phyloP scores from a whole-genome alignment of 1,140 invertebrate genomes.

The Aphis craccivora region DNA sequence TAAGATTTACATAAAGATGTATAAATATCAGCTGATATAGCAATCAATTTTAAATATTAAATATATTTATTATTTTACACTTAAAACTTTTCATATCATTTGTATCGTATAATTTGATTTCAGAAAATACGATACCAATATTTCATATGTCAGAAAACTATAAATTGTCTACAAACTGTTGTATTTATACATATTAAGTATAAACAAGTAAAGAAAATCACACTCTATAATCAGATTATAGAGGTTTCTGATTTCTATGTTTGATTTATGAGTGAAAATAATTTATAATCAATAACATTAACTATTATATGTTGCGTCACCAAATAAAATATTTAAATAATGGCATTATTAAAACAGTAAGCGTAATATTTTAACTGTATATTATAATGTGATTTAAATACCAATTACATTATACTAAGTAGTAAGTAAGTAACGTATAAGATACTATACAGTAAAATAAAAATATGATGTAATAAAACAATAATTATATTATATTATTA shows the following conservation, averaged over 20 bases:
- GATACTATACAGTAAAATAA: background rate
- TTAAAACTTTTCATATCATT: background rate
- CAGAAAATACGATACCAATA: slow-evolving; percentile 3
- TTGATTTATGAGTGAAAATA: background rate
- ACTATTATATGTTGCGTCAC: background rate
- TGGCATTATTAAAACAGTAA: background rate
- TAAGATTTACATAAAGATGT: slow-evolving; percentile 19
- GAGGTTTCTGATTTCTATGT: background rate
- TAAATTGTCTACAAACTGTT: background rate
- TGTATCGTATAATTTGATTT: slow-evolving; percentile 3
- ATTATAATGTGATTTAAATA: background rate
- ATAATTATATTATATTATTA: background rate
- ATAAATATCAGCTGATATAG: background rate
- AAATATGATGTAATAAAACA: background rate
- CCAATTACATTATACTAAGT: background rate
- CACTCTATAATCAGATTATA: background rate
- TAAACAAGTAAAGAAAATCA: slow-evolving; percentile 4
- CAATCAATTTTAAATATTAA: slow-evolving; percentile 24
- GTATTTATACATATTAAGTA: background rate
- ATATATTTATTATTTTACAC: background rate
- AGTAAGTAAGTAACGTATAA: background rate
- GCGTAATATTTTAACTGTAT: background rate
- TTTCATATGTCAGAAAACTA: background rate
- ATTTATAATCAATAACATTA: background rate
- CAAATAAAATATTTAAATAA: background rate